Conservation (phyloP, 2,888 invertebrate species). For the Halictus quadricinctus region DNA sequence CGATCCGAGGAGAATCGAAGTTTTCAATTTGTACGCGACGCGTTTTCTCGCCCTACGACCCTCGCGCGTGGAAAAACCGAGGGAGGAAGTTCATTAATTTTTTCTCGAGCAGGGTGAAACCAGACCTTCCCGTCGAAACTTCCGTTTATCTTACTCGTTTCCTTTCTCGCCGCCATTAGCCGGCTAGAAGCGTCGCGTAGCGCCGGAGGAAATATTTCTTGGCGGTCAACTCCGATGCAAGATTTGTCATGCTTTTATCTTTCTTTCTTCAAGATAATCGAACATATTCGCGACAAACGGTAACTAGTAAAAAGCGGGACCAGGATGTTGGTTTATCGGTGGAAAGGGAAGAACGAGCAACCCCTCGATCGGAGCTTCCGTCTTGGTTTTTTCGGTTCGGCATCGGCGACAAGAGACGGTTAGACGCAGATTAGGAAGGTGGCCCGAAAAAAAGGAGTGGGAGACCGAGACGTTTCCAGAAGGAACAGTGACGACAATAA, state of each 20-base stretch:
- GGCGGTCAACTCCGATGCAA: neutral
- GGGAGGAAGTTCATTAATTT: conserved; percentile 13
- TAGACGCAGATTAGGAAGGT: neutral
- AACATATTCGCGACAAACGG: neutral
- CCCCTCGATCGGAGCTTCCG: conserved; percentile 8
- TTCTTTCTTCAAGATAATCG: neutral
- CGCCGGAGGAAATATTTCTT: neutral
- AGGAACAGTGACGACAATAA: conserved; percentile 45
- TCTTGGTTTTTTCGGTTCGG: neutral
- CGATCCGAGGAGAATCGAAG: neutral
- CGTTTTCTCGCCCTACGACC: neutral
- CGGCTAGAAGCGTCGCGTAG: neutral
- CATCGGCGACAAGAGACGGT: neutral
- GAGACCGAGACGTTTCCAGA: neutral
- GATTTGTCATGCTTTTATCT: neutral
- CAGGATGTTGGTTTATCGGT: neutral
- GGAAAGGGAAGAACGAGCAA: neutral
- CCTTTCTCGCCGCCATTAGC: neutral
- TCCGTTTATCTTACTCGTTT: neutral
- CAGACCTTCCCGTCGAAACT: neutral
- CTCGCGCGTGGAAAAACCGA: neutral
- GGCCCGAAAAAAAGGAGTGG: neutral
- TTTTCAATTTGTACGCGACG: conserved; percentile 8
- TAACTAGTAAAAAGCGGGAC: neutral
- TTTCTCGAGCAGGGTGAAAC: neutral